Base-by-base conservation (phyloP, 2,888 invertebrate species). In the Alloplasta piceator region DNA sequence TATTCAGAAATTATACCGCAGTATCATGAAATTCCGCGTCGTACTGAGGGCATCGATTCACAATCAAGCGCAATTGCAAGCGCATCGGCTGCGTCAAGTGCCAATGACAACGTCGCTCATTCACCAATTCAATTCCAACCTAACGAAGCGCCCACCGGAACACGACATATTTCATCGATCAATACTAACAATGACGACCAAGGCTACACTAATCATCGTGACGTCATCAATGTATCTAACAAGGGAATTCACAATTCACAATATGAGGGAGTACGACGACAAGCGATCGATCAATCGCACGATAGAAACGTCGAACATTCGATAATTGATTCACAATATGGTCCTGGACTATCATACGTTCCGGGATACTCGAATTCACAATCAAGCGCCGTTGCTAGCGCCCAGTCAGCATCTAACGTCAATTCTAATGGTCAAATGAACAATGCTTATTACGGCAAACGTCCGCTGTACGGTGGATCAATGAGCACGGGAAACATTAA, bases 21-120 rank as follows among this genome's bases (percentile, higher is more conserved):
- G 12, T 36, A 48, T 36, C 46, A 26, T 6, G 48, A 48, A 41
- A 68, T 10, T 68, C 5, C 12, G n/a, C 12, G 7, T 5, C n/a
- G 39, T 67, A 55, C 73, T 0, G 39, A 58, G 16, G 16, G 52
- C 16, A 39, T 16, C 9, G 50, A 12, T 43, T 80, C 76, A 36
- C 80, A 80, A 70, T 68, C 80, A 39, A 55, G 72, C n/a, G 73
- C 78, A 12, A 43, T 39, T 43, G 77, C 80, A 6, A 48, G 50
- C 14, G 77, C 80, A 39, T 58, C 43, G 48, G 73, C 78, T 0
- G 36, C 55, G 7, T 56, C 78, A 39, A 70, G 12, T 7, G 63
- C 68, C 7, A 64, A 80, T 7, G 63, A 64, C 7, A 64, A 80
- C 52, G 58, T 38, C 41, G 64, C 10, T 16, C 58, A 74, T 38